phyloP scores from a whole-genome alignment of 1,140 invertebrate species.

The Melipona quadrifasciata region DNA sequence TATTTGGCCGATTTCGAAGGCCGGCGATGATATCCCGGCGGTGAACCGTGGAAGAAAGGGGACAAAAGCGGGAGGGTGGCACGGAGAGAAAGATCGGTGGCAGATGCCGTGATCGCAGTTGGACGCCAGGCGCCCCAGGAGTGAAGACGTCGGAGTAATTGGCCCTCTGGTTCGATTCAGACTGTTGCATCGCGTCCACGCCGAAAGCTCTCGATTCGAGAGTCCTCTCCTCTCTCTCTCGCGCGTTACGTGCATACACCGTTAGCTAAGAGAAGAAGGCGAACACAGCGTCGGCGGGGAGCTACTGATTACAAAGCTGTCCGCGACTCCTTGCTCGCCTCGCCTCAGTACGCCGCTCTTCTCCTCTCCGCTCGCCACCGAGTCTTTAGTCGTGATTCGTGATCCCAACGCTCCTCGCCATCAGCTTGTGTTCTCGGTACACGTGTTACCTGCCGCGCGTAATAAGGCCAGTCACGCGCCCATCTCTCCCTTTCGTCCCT shows the following conservation, averaged over 20 bases:
- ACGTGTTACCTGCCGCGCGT: slow-evolving; percentile 64
- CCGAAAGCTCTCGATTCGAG: slow-evolving; percentile 52
- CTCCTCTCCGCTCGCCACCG: background rate
- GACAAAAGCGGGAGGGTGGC: background rate
- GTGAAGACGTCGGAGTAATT: slow-evolving; percentile 75
- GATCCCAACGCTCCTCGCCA: slow-evolving; percentile 50
- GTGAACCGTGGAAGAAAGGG: slow-evolving; percentile 28
- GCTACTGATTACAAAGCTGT: slow-evolving; percentile 70
- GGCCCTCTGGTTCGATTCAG: slow-evolving; percentile 69
- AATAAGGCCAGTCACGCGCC: slow-evolving; percentile 53
- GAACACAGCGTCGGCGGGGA: slow-evolving; percentile 60
- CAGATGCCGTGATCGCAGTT: slow-evolving; percentile 68
- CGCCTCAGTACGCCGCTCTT: background rate
- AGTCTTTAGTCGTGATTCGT: slow-evolving; percentile 33
- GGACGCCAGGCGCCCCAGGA: slow-evolving; percentile 71
- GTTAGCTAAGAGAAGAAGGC: slow-evolving; percentile 10
- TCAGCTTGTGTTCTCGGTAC: slow-evolving; percentile 58
- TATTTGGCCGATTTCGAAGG: slow-evolving; percentile 27
- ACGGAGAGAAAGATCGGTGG: slow-evolving; percentile 41
- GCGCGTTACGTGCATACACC: slow-evolving; percentile 49
- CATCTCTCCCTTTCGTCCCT: slow-evolving; percentile 1
- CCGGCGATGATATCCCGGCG: slow-evolving; percentile 36
- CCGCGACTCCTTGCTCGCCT: slow-evolving; percentile 33
- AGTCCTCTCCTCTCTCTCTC: slow-evolving; percentile 41
- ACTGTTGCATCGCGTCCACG: slow-evolving; percentile 46